These are phyloP conservation scores for Nothoprocta pentlandii DNA, from an alignment of 2,113 vertebrate species.

Conservation along the genomic window DNA sequence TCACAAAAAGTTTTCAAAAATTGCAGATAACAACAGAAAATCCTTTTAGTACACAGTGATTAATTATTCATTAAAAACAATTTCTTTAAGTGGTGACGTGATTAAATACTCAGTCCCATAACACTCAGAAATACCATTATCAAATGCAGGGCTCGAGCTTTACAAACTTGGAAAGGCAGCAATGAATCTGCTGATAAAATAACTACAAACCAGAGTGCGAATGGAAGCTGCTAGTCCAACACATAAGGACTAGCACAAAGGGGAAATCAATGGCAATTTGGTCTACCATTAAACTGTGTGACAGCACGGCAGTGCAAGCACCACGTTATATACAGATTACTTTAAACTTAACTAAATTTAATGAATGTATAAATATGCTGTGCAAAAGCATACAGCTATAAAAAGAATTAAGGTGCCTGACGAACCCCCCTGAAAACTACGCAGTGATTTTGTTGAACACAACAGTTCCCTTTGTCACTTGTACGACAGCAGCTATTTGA, in stretches of 20 bases:
- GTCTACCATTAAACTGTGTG: background rate
- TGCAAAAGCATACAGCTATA: background rate
- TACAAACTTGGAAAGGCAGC: background rate
- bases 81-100: background rate
- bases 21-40: background rate
- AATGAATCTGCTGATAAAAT: background rate
- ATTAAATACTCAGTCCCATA: background rate
- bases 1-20: background rate
- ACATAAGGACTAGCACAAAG: background rate
- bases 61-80: background rate
- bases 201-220: background rate
- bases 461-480: background rate
- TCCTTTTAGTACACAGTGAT: background rate
- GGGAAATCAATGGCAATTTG: background rate
- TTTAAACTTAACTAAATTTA: background rate
- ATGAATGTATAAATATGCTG: background rate
- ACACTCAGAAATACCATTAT: background rate
- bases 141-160: background rate
- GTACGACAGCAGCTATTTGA: no score
- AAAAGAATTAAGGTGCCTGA: background rate
- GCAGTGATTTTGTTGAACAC: background rate
- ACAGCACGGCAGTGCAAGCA: background rate
- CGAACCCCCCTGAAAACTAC: background rate
- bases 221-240: background rate
- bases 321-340: background rate